Conservation (phyloP, 2,888 invertebrate genomes). For the Eristalinus aeneus region DNA sequence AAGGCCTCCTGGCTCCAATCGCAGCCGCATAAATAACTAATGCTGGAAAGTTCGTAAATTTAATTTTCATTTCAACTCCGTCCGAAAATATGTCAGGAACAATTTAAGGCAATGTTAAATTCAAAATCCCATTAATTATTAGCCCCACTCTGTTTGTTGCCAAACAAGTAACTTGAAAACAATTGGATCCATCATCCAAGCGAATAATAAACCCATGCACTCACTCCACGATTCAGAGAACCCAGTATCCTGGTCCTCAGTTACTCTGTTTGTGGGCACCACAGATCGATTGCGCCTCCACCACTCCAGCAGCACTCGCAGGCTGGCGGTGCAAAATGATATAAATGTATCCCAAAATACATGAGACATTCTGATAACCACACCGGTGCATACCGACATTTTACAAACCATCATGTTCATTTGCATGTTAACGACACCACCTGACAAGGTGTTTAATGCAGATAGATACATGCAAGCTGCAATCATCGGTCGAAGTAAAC, state of each 20-base stretch:
- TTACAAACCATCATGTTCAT: constrained; percentile 71
- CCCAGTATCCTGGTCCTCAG: neutral
- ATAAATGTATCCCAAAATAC: constrained; percentile 50
- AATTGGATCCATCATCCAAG: constrained; percentile 12
- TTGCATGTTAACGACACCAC: constrained; percentile 72
- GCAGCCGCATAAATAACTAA: neutral
- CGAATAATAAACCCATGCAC: constrained; percentile 39
- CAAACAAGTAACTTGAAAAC: neutral
- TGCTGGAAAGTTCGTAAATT: neutral
- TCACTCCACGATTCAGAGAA: constrained; percentile 6
- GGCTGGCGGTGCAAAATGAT: constrained; percentile 10
- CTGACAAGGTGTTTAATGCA: constrained; percentile 72
- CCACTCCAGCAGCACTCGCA: neutral
- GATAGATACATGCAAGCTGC: constrained; percentile 68
- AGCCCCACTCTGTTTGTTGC: neutral
- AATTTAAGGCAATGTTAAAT: neutral
- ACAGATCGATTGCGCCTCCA: constrained; percentile 12
- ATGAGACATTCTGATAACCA: constrained; percentile 62
- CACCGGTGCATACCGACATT: constrained; percentile 64
- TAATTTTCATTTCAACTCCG: neutral
- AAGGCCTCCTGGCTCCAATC: neutral
- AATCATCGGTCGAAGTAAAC: constrained; percentile 48
- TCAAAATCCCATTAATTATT: neutral
- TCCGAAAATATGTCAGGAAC: neutral
- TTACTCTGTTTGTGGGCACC: neutral